A percentile compares a stretch with the other conserved stretches of the same genome.
phyloP scores from a whole-genome alignment of 2,113 vertebrate genomes.

The Poeciliopsis retropinna region DNA sequence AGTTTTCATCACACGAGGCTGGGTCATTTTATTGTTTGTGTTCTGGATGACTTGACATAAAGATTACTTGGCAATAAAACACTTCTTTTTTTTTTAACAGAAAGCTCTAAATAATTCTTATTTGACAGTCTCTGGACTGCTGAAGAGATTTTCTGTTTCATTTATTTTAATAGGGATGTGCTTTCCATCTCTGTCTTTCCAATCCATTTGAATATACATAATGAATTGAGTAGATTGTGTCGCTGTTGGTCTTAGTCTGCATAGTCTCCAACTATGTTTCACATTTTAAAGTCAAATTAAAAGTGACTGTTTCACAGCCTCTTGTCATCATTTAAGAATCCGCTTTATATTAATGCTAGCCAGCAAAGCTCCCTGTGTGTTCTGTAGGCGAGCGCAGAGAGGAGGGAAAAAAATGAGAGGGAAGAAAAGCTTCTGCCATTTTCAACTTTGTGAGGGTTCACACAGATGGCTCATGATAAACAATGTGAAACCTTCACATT shows the following conservation, averaged over 20 bases:
- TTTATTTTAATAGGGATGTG: constrained; percentile 61
- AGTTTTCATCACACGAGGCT: constrained; percentile 6
- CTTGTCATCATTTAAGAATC: constrained; percentile 51
- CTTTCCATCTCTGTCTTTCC: constrained; percentile 46
- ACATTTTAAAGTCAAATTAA: constrained; percentile 61
- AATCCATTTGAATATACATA: constrained; percentile 40
- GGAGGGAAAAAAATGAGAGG: constrained; percentile 53
- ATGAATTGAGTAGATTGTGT: constrained; percentile 49
- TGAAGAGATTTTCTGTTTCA: constrained; percentile 64
- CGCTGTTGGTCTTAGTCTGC: constrained; percentile 47
- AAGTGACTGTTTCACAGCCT: constrained; percentile 55
- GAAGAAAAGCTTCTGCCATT: constrained; percentile 54
- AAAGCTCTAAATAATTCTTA: constrained; percentile 31
- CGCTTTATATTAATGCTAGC: constrained; percentile 36
- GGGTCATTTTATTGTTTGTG: constrained; percentile 31
- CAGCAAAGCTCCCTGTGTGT: constrained; percentile 40
- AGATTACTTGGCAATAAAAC: constrained; percentile 21
- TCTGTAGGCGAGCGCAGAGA: constrained; percentile 44
- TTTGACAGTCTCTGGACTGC: constrained; percentile 46
- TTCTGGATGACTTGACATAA: constrained; percentile 15
- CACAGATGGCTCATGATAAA: constrained; percentile 79
- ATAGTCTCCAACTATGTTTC: constrained; percentile 55
- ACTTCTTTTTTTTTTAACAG: constrained; percentile 15
- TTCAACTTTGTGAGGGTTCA: constrained; percentile 69
- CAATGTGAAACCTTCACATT: constrained; percentile 71